Conservation (phyloP, 2,888 invertebrate species). For the Coelopa pilipes region DNA sequence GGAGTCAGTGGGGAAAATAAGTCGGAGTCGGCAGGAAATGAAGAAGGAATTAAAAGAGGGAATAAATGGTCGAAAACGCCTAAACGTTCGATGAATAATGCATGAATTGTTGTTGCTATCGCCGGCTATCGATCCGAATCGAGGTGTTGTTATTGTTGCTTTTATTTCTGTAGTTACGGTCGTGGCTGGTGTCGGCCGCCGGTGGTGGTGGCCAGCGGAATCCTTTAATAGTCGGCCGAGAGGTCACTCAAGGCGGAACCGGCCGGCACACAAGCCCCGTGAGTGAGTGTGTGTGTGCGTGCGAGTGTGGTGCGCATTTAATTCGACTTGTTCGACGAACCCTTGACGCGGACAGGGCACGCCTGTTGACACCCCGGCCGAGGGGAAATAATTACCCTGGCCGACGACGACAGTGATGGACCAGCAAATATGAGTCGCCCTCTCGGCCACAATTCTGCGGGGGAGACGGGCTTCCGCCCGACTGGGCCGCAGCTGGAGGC, state of each 20-base stretch:
- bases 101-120: slow-evolving; percentile 49
- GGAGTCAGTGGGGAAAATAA: not conserved
- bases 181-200: not conserved
- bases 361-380: slow-evolving; percentile 45
- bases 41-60: slow-evolving; percentile 37
- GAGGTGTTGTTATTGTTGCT: too few species aligned
- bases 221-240: slow-evolving; percentile 26
- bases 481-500: slow-evolving; percentile 10
- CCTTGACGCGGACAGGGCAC: slow-evolving; percentile 36
- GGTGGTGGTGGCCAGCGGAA: slow-evolving; percentile 5
- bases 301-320: slow-evolving; percentile 45
- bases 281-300: slow-evolving; percentile 36
- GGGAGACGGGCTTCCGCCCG: slow-evolving; percentile 10
- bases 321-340: slow-evolving; percentile 44
- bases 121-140: too few species aligned
- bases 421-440: slow-evolving; percentile 30
- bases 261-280: slow-evolving; percentile 42
- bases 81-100: slow-evolving; percentile 60
- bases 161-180: not conserved
- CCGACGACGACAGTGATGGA: slow-evolving; percentile 36
- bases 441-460: slow-evolving; percentile 24
- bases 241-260: slow-evolving; percentile 6
- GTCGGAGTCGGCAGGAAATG: not conserved
- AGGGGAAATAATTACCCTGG: slow-evolving; percentile 49
- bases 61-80: slow-evolving; percentile 49